phyloP scores from a whole-genome alignment of 2,888 invertebrate species.

The Drosophila suboccidentalis region DNA sequence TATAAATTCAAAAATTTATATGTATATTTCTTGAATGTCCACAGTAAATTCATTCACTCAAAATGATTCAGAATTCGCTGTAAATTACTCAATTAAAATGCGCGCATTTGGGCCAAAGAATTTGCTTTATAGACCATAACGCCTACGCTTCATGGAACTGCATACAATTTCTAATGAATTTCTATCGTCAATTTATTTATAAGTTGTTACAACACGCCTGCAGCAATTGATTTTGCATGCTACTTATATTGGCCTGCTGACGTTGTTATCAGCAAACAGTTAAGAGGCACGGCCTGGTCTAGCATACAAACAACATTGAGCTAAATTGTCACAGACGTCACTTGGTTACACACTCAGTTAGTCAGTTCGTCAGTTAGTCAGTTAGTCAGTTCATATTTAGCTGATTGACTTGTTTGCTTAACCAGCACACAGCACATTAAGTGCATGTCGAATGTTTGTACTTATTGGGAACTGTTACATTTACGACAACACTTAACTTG shows the following conservation, averaged over 20 bases:
- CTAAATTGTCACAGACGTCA: slow-evolving; percentile 41
- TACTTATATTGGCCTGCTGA: slow-evolving; percentile 48
- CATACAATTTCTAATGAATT: slow-evolving; percentile 45
- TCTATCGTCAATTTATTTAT: slow-evolving; percentile 39
- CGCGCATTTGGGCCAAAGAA: slow-evolving; percentile 20
- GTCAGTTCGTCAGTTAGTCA: neutral
- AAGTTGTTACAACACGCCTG: slow-evolving; percentile 18
- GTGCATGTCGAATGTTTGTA: slow-evolving; percentile 27
- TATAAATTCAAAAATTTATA: no score
- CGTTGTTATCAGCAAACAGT: slow-evolving; percentile 70
- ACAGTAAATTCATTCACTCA: neutral
- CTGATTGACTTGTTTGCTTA: slow-evolving; percentile 49
- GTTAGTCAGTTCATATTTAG: slow-evolving; percentile 24
- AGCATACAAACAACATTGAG: slow-evolving; percentile 19
- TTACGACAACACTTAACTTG: slow-evolving; percentile 20
- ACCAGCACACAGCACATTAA: slow-evolving; percentile 23
- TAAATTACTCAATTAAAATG: slow-evolving; percentile 23
- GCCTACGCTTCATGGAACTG: slow-evolving; percentile 31
- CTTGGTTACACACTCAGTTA: neutral
- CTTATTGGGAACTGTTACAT: slow-evolving; percentile 32
- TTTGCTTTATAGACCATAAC: slow-evolving; percentile 34
- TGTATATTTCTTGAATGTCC: no score
- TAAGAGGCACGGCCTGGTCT: slow-evolving; percentile 36
- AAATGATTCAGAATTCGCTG: neutral
- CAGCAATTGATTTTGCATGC: slow-evolving; percentile 45